Base-by-base conservation (phyloP, 2,113 vertebrate genomes). In the Pelvicachromis taeniatus region DNA sequence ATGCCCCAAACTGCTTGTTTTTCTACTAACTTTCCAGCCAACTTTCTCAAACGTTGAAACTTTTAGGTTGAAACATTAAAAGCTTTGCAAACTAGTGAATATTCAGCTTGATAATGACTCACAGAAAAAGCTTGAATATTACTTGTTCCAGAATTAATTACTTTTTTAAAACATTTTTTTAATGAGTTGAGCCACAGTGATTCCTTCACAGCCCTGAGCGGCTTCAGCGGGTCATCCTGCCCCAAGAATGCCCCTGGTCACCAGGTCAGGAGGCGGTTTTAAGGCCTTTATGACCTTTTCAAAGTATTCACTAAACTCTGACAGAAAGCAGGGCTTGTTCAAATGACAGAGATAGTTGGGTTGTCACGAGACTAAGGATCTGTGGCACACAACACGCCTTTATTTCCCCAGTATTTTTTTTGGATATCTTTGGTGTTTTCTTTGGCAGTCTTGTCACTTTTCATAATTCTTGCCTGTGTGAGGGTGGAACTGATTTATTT, bases 401-500 rank as follows among this genome's bases (percentile, higher is more conserved):
- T 55, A 58, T 50, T 77, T 68, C 68, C 68, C 50, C 55, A 11
- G 42, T 55, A 65, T 59, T 70, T 48, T 77, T 59, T 59, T 81
- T 42, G 58, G 63, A 82, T 31, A 19, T 54, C 56, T 59, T 59
- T 70, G 80, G 56, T 56, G 13, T 73, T 85, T 75, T 21, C 35
- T 54, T 86, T 87, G 82, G 83, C 87, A 87, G 13, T 33, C 61
- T 4, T 16, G 29, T 58, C 45, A 33, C 42, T 63, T 80, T 75
- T 80, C 40, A 6, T 42, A 83, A 63, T 87, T 84, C 54, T 45
- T 77, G 68, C 84, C 85, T 85, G 75, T 78, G 29, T 82, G 23
- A 65, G 56, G 75, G 81, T 48, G 61, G 52, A 77, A 86, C 50
- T 87, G 78, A 90, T 86, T 90, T 78, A 83, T 58, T 56, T 56